These are phyloP conservation scores for Acanthosepion esculentum DNA, from an alignment of 2,888 invertebrate genomes.

Conservation along the genomic window DNA sequence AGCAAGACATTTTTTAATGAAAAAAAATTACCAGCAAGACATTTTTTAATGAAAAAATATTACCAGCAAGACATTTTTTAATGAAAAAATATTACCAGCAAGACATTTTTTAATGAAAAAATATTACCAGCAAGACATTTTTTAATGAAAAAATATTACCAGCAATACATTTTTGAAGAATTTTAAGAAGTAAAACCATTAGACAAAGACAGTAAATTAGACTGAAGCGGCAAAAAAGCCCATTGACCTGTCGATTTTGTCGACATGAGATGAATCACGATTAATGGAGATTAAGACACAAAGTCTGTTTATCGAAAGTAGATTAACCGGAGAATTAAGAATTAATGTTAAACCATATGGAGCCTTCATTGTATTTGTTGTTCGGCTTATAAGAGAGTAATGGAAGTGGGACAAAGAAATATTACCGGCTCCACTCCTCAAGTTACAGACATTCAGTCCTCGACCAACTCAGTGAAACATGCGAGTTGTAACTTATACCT, in stretches of 20 bases:
- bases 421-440: background rate
- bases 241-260: background rate
- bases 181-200: background rate
- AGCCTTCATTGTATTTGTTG: background rate
- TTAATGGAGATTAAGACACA: background rate
- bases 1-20: too few relatives aligned
- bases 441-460: background rate
- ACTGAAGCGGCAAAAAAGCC: background rate
- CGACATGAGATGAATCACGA: background rate
- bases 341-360: background rate
- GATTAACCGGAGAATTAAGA: background rate
- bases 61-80: too few relatives aligned
- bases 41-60: too few relatives aligned
- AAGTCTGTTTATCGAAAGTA: background rate
- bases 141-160: too few relatives aligned
- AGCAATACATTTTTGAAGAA: too few relatives aligned
- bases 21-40: too few relatives aligned
- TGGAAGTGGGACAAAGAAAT: background rate
- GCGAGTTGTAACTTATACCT: background rate
- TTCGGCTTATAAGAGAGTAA: fast-evolving
- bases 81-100: too few relatives aligned
- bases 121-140: too few relatives aligned
- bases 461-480: too few relatives aligned
- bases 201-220: background rate
- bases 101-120: too few relatives aligned